phyloP scores from a whole-genome alignment of 2,113 vertebrate species.

The Channa maculata region DNA sequence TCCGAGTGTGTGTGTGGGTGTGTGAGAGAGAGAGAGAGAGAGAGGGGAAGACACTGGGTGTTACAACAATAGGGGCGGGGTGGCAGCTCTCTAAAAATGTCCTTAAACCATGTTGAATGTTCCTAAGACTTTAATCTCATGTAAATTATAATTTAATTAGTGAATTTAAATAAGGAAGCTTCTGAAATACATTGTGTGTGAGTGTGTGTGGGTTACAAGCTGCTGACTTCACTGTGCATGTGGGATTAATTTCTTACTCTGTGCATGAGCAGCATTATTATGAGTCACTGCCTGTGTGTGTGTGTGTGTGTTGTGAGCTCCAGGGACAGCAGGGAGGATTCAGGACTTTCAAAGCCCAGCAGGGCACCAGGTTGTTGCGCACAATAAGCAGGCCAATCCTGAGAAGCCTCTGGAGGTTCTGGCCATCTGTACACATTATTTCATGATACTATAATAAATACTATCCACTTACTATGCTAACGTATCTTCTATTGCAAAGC shows the following conservation, averaged over 20 bases:
- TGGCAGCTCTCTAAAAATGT: slow-evolving; percentile 62
- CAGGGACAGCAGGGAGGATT: background rate
- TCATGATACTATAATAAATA: no score
- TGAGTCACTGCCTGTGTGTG: slow-evolving; percentile 20
- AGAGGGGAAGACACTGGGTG: background rate
- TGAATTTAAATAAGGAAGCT: slow-evolving; percentile 54
- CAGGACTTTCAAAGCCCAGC: slow-evolving; percentile 8
- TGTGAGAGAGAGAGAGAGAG: slow-evolving; percentile 8
- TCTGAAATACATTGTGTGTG: slow-evolving; percentile 21
- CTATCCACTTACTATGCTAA: no score
- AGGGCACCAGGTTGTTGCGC: slow-evolving; percentile 29
- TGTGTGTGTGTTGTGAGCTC: slow-evolving; percentile 20
- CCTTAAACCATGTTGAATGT: slow-evolving; percentile 63
- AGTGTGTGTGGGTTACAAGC: slow-evolving; percentile 15
- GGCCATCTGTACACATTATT: slow-evolving; percentile 22
- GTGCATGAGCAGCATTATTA: slow-evolving; percentile 55
- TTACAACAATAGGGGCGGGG: slow-evolving; percentile 50
- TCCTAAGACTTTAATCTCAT: slow-evolving; percentile 74
- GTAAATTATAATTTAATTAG: slow-evolving; percentile 78
- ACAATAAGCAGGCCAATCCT: background rate
- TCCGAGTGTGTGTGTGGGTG: slow-evolving; percentile 1
- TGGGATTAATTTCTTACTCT: slow-evolving; percentile 44
- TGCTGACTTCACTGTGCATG: slow-evolving; percentile 50
- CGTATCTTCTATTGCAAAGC: no score
- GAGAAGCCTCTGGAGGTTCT: slow-evolving; percentile 7